Evolutionary conservation across 2,888 invertebrate species (phyloP), one percentile per base, ranked within the genome.

Genomic region (Xestia c-nigrum): DNA sequence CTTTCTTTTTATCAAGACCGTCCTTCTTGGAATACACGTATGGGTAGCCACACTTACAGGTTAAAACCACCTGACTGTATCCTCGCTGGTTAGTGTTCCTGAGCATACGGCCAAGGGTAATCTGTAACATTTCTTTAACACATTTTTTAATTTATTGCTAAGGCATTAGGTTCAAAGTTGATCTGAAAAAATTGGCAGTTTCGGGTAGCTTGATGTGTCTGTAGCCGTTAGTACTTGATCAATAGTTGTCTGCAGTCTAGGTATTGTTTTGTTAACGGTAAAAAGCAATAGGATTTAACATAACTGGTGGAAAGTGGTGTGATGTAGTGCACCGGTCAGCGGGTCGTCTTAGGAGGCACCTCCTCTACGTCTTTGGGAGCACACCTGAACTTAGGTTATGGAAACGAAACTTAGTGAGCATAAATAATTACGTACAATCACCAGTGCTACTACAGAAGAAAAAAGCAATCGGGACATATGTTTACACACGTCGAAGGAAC

Each of bases 391-490:
- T 24, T 16, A 16, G 10, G 6, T 47, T 21, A 55, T 57, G 31
- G n/a, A 21, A 24, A 50, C 6, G 9, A 65, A 65, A 57, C 43
- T 14, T 31, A 14, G 31, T 67, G 55, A 43, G 21, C 43, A n/a
- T 19, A n/a, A 50, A 55, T 57, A 59, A 31, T 31, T n/a, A n/a
- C 65, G 12, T 14, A 47, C 14, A n/a, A 46, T 59, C 3, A n/a
- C 31, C 14, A 52, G 43, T 3, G 3, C 9, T 65, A 40, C 43
- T 6, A 31, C 31, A 66, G 24, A 57, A 40, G 6, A 40, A 57
- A 65, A 47, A 5, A 47, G 16, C 72, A 63, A 63, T 64, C 9
- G 6, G 52, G 24, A 46, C 50, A 10, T 74, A 80, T 80, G 63
- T 76, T 71, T 66, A 47, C 24, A n/a, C 6, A 61, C 14, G 57